Percentiles rank a stretch among this genome's conserved stretches.
Conservation (phyloP, 2,797 vertebrate species). For the Gymnocypris eckloni region DNA sequence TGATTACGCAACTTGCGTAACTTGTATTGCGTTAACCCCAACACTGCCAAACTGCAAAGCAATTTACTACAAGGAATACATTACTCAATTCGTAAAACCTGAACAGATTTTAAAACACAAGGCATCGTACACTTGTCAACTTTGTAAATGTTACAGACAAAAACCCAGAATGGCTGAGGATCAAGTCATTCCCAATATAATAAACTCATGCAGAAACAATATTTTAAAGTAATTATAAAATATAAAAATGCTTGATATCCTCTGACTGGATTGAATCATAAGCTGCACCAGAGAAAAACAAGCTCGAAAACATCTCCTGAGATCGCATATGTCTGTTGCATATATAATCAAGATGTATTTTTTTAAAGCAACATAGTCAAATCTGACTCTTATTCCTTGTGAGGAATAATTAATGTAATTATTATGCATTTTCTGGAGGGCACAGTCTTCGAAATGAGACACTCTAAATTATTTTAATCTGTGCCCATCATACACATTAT, state of each 20-base stretch:
- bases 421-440: not conserved
- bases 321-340: not conserved
- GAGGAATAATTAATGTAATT: not conserved
- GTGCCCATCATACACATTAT: not conserved
- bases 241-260: not conserved
- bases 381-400: not conserved
- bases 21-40: not conserved
- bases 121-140: not conserved
- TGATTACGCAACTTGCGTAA: accelerated
- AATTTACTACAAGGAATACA: not conserved
- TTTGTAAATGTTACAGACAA: not conserved
- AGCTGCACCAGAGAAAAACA: not conserved
- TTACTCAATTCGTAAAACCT: not conserved
- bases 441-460: not conserved
- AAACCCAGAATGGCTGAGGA: not conserved
- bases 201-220: not conserved
- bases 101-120: not conserved
- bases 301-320: not conserved
- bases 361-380: no score
- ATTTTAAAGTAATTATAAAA: not conserved
- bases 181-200: not conserved
- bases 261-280: not conserved
- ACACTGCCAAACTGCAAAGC: not conserved
- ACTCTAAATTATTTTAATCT: not conserved
- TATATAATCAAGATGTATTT: not conserved